Evolutionary conservation across 1,140 invertebrate species (phyloP), one percentile per base, ranked within the genome.

Genomic region (Ips typographus): DNA sequence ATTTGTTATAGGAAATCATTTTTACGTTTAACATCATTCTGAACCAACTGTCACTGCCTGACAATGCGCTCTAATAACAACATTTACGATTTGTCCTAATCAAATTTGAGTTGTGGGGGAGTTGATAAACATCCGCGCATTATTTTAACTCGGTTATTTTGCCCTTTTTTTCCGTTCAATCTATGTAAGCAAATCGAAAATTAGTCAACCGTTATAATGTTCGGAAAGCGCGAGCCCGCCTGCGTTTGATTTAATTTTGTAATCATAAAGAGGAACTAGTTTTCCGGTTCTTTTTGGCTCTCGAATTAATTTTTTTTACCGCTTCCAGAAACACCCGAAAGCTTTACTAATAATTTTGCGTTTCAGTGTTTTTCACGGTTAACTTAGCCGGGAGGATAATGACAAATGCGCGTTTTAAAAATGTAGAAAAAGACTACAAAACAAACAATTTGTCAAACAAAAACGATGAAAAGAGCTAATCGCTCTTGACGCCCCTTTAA

Each of bases 101-200:
- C 59, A 59, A 40, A 59, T 8, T 59, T 40, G 37, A 7, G 8
- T n/a, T 5, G 39, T 52, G 40, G 66, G 37, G 22, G 43, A 70
- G 62, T 70, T 64, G 38, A 56, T 3, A 8, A 8, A 7, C 41
- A 41, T 40, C 68, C 41, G 2, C 8, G 51, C 43, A 65, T 69
- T 65, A 70, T 68, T 70, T 73, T 73, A 63, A 73, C 65, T 70
- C 52, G 22, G 60, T 68, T 71, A 68, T 70, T 67, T 73, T 68
- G 53, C 59, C 57, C 58, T 68, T 68, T 69, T 73, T 73, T 74
- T 71, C 68, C 53, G 64, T 63, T 66, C 73, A 74, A 74, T 74
- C 70, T 70, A 74, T 72, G 68, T 74, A 72, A 74, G 73, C 73
- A 70, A 74, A 72, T 71, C 68, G 72, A 65, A 67, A 70, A 71